Conservation (phyloP, 2,113 vertebrate genomes). For the Python bivittatus region DNA sequence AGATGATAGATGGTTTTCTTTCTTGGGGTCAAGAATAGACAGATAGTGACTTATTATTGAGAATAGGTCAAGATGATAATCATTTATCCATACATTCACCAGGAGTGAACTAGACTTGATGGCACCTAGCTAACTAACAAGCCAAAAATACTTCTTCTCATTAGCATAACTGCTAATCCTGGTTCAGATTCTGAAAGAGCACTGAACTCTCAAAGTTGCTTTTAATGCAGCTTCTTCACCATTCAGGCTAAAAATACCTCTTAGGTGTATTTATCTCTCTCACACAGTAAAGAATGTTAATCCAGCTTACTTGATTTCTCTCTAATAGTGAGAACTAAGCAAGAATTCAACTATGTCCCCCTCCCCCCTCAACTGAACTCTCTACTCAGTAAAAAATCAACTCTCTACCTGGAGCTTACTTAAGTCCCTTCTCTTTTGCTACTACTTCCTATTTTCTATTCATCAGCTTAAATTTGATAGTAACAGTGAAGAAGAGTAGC, state of each 20-base stretch:
- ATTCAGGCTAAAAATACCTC: neutral
- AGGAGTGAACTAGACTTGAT: too few species aligned
- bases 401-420: neutral
- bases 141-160: neutral
- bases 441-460: neutral
- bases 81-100: too few species aligned
- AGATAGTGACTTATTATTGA: too few species aligned
- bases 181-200: neutral
- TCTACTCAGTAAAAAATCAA: neutral
- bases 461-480: neutral
- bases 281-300: too few species aligned
- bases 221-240: neutral
- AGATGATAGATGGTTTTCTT: too few species aligned
- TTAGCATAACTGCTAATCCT: neutral
- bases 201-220: neutral
- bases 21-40: too few species aligned
- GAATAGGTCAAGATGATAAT: too few species aligned
- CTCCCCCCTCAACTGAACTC: neutral
- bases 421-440: neutral
- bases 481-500: neutral
- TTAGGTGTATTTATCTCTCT: neutral
- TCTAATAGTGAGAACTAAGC: too few species aligned
- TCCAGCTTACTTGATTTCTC: too few species aligned
- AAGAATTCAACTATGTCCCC: neutral
- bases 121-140: too few species aligned